Evolutionary conservation across 2,888 invertebrate genomes (phyloP).

Genomic region (Orthosia cruda): DNA sequence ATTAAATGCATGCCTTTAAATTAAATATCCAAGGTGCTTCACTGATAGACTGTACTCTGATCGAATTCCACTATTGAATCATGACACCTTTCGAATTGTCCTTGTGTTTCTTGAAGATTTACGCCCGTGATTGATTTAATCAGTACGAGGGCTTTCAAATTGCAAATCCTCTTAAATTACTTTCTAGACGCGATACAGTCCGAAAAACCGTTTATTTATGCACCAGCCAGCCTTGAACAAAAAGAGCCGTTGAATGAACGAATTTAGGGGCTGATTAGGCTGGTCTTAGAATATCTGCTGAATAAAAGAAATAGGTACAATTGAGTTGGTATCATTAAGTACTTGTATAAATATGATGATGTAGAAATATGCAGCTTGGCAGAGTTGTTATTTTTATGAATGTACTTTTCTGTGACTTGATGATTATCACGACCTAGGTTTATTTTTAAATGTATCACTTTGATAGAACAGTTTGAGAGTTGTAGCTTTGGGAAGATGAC

Average conservation of each 20-base stretch:
- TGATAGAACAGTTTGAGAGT: too few relatives aligned
- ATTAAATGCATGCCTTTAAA: neutral
- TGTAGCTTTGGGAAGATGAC: neutral
- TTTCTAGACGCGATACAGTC: slow-evolving; percentile 52
- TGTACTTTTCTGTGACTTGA: too few relatives aligned
- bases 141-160: slow-evolving; percentile 40
- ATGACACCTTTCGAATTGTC: too few relatives aligned
- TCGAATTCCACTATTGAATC: slow-evolving; percentile 9
- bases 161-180: slow-evolving; percentile 61
- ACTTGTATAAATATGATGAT: neutral
- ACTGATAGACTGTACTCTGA: neutral
- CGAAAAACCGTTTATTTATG: slow-evolving; percentile 62
- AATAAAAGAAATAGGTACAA: slow-evolving; percentile 20
- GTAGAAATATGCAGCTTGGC: neutral
- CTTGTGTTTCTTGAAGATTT: slow-evolving; percentile 41
- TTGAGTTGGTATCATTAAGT: slow-evolving; percentile 2
- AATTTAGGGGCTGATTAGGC: slow-evolving; percentile 41
- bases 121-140: slow-evolving; percentile 58
- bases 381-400: neutral
- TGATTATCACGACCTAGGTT: too few relatives aligned
- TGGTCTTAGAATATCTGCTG: slow-evolving; percentile 18
- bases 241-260: slow-evolving; percentile 15
- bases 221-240: slow-evolving; percentile 37
- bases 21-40: neutral
- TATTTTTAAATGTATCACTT: too few relatives aligned